Base-by-base conservation (phyloP, 92 coral and sea anemone species). In the Parazoanthus swiftii region DNA sequence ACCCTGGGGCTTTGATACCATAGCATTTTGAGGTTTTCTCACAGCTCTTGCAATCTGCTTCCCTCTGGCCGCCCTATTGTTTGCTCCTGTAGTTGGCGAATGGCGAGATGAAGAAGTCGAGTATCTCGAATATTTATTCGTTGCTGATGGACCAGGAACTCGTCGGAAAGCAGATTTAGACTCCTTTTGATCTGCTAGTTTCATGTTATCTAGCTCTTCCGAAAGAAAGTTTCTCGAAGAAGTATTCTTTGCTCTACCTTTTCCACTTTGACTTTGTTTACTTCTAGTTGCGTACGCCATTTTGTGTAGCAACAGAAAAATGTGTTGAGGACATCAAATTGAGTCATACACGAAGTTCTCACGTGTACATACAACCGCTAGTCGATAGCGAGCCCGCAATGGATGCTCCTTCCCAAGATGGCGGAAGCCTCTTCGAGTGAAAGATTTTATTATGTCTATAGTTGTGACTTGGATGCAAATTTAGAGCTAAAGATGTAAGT, bases 401-500 rank as follows among this genome's bases (percentile, higher is more conserved):
- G 75, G 77, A 25, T 8, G 21, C 86, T 25, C 8, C 58, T 83
- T 33, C 26, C 77, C 79, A 84, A 84, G 87, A 84, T 84, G 87
- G 87, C 87, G 87, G 87, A 84, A 46, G 87, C 79, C 77, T 71
- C 67, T 26, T 39, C 87, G 39, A 84, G 72, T 84, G 98, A 97
- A 39, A 95, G 90, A 88, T 97, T 97, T 88, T 91, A 90, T 83
- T 97, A 97, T 83, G 97, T 97, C 48, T 97, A 97, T 81, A 97
- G 99, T 89, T 93, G 94, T 82, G 99, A 97, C 88, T 87, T 97
- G 86, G 99, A 95, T 86, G 93, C 98, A 66, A 97, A 95, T 89
- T 96, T 97, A n/a, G 98, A 92, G 37, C 86, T 97, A 13, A 97
- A 97, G 86, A 92, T 97, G 99, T 97, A 91, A 95, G 98, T 94